Evolutionary conservation across 2,797 vertebrate genomes (phyloP), one percentile per base, ranked within the genome.

Genomic region (Poeciliopsis infans): DNA sequence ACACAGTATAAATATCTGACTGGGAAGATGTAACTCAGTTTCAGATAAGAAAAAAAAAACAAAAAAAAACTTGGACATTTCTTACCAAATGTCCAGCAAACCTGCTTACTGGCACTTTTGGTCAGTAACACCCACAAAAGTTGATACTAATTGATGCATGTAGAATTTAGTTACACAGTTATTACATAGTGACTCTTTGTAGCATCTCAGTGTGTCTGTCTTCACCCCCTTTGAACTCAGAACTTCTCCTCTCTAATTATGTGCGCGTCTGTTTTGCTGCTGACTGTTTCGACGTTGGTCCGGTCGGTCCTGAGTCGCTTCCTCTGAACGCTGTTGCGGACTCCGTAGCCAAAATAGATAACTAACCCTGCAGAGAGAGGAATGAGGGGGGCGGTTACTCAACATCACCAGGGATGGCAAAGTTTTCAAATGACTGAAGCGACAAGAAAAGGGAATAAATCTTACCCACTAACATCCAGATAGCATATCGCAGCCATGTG

Each of bases 401-500:
- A 7, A 72, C 16, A 51, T 75, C 57, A 80, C n/a, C 12, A 7
- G 10, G 70, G 46, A 72, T 1, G 0, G 49, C 47, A 20, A 75
- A 33, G 0, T 0, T 18, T 7, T 41, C n/a, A 12, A 69, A 69
- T 15, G 23, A 25, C 7, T 51, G 51, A 86, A 74, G 0, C 7
- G 51, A 64, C 78, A 53, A 53, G 5, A 82, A 61, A 31, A 59
- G 31, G 5, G 31, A 61, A 5, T 75, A 77, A 2, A 3, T 25
- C 75, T 95, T 93, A 97, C 97, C 96, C 0, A 94, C 79, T 82
- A 87, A 85, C 97, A 97, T 96, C 97, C 97, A 98, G 77, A 97
- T 75, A 25, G 94, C 92, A 1, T 96, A 97, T 77, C 92, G 89
- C 43, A 97, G 47, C 97, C 97, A 97, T 12, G 97, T 95, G 0